Conservation (phyloP, 2,888 invertebrate species). For the Conomelus anceps region DNA sequence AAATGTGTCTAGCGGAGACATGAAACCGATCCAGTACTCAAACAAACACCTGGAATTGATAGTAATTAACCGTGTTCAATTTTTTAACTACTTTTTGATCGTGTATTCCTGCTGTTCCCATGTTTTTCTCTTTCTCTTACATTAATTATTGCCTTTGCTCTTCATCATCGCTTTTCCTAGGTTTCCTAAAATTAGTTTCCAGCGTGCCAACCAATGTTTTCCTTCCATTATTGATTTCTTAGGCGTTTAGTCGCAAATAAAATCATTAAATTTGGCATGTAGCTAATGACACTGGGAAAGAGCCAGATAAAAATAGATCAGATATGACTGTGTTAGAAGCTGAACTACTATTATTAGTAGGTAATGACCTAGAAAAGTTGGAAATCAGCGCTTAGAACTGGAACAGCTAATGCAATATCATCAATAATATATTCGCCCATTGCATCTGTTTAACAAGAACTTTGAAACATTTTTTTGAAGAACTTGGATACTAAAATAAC, state of each 20-base stretch:
- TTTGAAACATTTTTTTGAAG: neutral
- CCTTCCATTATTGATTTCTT: neutral
- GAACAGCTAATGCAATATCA: neutral
- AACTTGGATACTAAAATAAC: too few species aligned
- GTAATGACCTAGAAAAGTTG: neutral
- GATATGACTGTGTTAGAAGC: neutral
- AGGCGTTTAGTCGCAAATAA: neutral
- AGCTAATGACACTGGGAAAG: neutral
- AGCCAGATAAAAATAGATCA: neutral
- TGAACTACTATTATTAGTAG: neutral
- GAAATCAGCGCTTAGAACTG: neutral
- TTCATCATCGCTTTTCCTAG: too few species aligned
- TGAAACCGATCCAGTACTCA: too few species aligned
- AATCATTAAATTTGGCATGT: neutral
- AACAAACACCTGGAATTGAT: too few species aligned
- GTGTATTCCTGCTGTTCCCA: too few species aligned
- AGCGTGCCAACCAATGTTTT: too few species aligned
- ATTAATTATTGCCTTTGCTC: too few species aligned
- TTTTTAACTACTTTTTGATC: too few species aligned
- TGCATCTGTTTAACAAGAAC: neutral
- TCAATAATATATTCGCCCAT: neutral
- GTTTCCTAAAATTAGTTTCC: too few species aligned
- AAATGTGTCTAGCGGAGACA: too few species aligned
- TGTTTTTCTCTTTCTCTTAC: too few species aligned
- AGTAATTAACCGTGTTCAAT: too few species aligned